Evolutionary conservation across 2,113 vertebrate genomes (phyloP), one percentile per base, ranked within the genome.

Genomic region (Hemichromis elongatus): DNA sequence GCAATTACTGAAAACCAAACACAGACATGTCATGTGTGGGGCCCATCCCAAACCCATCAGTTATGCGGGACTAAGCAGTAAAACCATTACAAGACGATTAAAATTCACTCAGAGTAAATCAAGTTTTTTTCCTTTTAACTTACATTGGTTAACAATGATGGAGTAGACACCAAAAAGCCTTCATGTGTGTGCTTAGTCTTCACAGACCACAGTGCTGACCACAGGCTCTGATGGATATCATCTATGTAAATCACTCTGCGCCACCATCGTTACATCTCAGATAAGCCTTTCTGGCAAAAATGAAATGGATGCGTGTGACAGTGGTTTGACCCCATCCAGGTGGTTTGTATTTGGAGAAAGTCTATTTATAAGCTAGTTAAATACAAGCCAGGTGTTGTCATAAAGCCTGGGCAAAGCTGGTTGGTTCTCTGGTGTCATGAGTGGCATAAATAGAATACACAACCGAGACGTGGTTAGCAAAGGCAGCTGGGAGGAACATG

Each of bases 311-410:
- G 81, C 77, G 19, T 81, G 79, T 91, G 92, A 92, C 92, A 84
- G 88, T 79, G 80, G 61, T 78, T 79, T 90, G 80, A 88, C 91
- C 93, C 77, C 84, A 28, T 92, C 85, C 95, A 95, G 95, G 93
- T 95, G 91, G 91, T 92, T 95, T 93, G 83, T 14, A 92, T 95
- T 95, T 93, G 78, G 68, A 91, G 77, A 90, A 63, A 89, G 84
- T 86, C 94, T 95, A 95, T 95, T 95, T 93, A 90, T 94, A 95
- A 91, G 55, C 54, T 52, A 18, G 55, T 88, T 94, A 93, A 96
- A 96, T 88, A 91, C 18, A 84, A 93, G 90, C 91, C 95, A 95
- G 95, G 93, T 95, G 94, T 91, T 94, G 86, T 90, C 80, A 90
- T 92, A 92, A 88, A 88, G 81, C 85, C 84, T 18, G 19, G 79